These are phyloP conservation scores for Poeciliopsis gracilis DNA, from an alignment of 2,797 vertebrate genomes.

Conservation along the genomic window DNA sequence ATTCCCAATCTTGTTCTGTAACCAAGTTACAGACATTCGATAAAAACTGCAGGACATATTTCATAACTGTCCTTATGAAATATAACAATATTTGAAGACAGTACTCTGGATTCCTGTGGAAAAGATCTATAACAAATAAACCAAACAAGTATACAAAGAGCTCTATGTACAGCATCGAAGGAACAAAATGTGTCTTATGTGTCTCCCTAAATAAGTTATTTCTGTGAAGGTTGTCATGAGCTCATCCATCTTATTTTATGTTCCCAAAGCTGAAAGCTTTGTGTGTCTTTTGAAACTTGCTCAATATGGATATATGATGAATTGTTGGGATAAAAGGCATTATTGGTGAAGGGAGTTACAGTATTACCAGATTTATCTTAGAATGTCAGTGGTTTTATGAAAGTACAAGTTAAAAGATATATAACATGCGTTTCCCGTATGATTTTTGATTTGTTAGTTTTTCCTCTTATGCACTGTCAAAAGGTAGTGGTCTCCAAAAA, in stretches of 20 bases:
- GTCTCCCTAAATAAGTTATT: constrained; percentile 12
- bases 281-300: neutral
- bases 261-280: constrained; percentile 13
- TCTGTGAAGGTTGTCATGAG: constrained; percentile 17
- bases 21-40: constrained; percentile 47
- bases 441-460: neutral
- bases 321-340: neutral
- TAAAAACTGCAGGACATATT: constrained; percentile 45
- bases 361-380: neutral
- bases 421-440: neutral
- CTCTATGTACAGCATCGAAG: neutral
- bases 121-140: constrained; percentile 34
- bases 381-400: neutral
- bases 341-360: neutral
- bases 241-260: constrained; percentile 14
- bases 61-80: constrained; percentile 20
- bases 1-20: constrained; percentile 36
- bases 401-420: neutral
- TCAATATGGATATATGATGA: neutral
- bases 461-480: neutral
- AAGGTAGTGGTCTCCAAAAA: neutral
- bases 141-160: constrained; percentile 16
- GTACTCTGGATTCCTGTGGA: constrained; percentile 11
- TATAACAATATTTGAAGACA: constrained; percentile 29
- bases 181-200: constrained; percentile 10